Percentiles rank a stretch among this genome's conserved stretches.
Conservation (phyloP, 2,797 vertebrate species). For the Neostethus bicornis region DNA sequence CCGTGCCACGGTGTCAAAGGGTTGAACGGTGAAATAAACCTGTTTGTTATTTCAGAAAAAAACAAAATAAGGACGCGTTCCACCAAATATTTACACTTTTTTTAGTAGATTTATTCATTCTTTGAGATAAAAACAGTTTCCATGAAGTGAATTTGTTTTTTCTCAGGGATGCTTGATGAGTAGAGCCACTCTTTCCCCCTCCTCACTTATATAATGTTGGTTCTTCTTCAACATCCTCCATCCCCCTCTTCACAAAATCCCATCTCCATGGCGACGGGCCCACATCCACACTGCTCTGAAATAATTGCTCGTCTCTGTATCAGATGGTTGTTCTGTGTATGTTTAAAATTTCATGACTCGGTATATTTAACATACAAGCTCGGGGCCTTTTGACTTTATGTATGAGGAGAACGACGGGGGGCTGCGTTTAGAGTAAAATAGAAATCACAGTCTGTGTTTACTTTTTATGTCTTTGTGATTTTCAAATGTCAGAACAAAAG, state of each 20-base stretch:
- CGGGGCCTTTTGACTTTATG: conserved; percentile 39
- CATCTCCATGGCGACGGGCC: conserved; percentile 55
- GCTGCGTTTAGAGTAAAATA: not conserved
- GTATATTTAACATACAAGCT: conserved; percentile 56
- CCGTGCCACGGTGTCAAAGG: too few species aligned
- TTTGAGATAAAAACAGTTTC: too few species aligned
- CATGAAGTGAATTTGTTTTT: too few species aligned
- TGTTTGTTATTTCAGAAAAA: too few species aligned
- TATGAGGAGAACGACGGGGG: conserved; percentile 9
- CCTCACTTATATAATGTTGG: conserved; percentile 40
- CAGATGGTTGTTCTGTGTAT: conserved; percentile 59
- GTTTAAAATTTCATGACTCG: conserved; percentile 60
- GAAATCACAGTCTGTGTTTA: not conserved
- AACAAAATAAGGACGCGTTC: too few species aligned
- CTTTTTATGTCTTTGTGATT: not conserved
- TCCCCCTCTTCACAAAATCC: conserved; percentile 20
- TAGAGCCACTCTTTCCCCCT: conserved; percentile 24
- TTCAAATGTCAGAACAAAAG: not conserved
- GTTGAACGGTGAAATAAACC: too few species aligned
- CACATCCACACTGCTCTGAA: conserved; percentile 26
- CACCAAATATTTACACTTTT: too few species aligned
- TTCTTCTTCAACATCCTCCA: conserved; percentile 31
- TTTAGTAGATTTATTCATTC: too few species aligned
- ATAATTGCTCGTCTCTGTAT: conserved; percentile 38
- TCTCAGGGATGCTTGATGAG: conserved; percentile 15